Conservation (phyloP, 2,888 invertebrate species). For the Pandemis corylana region DNA sequence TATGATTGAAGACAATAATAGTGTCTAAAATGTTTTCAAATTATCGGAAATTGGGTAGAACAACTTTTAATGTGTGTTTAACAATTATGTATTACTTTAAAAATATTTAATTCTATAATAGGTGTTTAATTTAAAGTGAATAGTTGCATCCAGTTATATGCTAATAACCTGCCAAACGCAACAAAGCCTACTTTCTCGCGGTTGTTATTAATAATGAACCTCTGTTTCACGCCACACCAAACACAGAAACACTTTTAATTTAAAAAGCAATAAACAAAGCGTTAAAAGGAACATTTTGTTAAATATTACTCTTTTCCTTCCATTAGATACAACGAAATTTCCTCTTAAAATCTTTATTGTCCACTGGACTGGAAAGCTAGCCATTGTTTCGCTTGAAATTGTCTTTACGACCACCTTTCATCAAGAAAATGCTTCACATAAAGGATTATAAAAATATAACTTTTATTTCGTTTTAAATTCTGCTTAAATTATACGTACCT, state of each 20-base stretch:
- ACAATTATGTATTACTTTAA: neutral
- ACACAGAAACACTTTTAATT: conserved; percentile 45
- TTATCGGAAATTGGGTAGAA: neutral
- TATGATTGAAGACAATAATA: no score
- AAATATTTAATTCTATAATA: neutral
- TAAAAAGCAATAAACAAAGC: conserved; percentile 47
- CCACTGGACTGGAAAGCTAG: conserved; percentile 47
- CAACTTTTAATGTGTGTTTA: neutral
- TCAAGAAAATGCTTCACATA: conserved; percentile 47
- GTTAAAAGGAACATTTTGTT: conserved; percentile 48
- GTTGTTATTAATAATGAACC: conserved; percentile 20
- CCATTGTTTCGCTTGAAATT: conserved; percentile 49
- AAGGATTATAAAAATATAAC: conserved; percentile 36
- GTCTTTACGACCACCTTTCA: conserved; percentile 50
- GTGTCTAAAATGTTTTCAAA: no score
- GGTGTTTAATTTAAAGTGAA: neutral
- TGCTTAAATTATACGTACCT: neutral
- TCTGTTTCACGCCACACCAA: conserved; percentile 21
- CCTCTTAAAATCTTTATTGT: conserved; percentile 48
- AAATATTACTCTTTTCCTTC: conserved; percentile 48
- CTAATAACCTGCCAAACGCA: conserved; percentile 25
- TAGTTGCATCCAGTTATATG: neutral
- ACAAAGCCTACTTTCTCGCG: conserved; percentile 1
- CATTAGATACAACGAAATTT: conserved; percentile 54
- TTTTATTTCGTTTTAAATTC: conserved; percentile 7